Evolutionary conservation across 1,140 invertebrate genomes (phyloP).

Genomic region (Drosophila burlai): DNA sequence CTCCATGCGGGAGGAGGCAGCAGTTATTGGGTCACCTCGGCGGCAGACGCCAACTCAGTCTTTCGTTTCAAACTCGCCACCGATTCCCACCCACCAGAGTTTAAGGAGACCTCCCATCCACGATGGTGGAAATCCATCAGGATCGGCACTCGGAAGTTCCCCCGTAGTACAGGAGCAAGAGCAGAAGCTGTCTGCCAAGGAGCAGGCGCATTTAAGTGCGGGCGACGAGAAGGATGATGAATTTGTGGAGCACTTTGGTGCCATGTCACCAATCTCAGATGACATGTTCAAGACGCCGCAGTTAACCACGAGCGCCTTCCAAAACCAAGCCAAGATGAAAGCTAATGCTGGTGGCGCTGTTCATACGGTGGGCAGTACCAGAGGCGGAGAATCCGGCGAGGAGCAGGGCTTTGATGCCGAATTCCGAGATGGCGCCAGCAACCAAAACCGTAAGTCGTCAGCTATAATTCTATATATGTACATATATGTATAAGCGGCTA

Average conservation of each 20-base stretch:
- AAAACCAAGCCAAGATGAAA: slow-evolving; percentile 36
- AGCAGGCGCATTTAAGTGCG: slow-evolving; percentile 63
- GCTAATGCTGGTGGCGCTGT: not conserved
- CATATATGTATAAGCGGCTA: too few relatives aligned
- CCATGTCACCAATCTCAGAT: slow-evolving; percentile 62
- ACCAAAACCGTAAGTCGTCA: slow-evolving; percentile 60
- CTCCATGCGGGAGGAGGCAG: slow-evolving; percentile 26
- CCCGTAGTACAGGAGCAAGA: slow-evolving; percentile 54
- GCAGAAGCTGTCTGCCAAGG: slow-evolving; percentile 71
- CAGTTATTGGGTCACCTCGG: not conserved
- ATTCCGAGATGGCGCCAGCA: slow-evolving; percentile 52
- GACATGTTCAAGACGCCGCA: slow-evolving; percentile 68
- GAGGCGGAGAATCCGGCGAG: not conserved
- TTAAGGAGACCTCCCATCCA: slow-evolving; percentile 54
- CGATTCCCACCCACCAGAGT: slow-evolving; percentile 44
- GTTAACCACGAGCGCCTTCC: slow-evolving; percentile 49
- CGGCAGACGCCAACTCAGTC: not conserved
- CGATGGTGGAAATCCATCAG: not conserved
- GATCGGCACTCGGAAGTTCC: slow-evolving; percentile 26
- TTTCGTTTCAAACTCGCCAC: slow-evolving; percentile 10
- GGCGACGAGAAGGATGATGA: slow-evolving; percentile 80
- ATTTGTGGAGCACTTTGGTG: slow-evolving; percentile 69
- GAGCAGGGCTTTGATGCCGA: slow-evolving; percentile 46
- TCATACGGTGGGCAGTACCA: not conserved
- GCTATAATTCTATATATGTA: not conserved